Conservation (phyloP, 2,113 vertebrate genomes). For the Corythoichthys haematopterus region DNA sequence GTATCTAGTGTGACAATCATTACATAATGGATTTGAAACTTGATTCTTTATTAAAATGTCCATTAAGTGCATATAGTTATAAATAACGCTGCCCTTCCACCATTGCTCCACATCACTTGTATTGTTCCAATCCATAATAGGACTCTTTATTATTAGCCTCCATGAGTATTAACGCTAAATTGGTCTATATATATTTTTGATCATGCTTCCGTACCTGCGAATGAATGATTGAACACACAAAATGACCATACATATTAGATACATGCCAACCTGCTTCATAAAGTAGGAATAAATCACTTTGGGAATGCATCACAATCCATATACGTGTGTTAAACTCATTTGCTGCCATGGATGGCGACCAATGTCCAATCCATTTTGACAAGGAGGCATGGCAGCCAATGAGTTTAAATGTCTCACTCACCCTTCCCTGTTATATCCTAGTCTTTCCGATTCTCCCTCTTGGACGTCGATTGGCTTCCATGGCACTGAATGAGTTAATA, state of each 20-base stretch:
- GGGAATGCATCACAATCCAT: not conserved
- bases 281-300: not conserved
- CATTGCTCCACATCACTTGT: no score
- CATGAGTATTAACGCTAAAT: not conserved
- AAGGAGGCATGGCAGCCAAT: no score
- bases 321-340: not conserved
- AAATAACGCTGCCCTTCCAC: conserved; percentile 1
- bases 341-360: no score
- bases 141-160: not conserved
- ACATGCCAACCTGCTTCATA: not conserved
- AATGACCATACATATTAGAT: not conserved
- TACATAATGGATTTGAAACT: not conserved
- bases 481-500: not conserved
- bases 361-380: no score
- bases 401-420: no score
- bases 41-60: conserved; percentile 1
- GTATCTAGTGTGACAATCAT: not conserved
- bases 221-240: not conserved
- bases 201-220: not conserved
- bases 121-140: not conserved
- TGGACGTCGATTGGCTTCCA: no score
- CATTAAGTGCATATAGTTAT: not conserved
- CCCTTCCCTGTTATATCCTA: no score
- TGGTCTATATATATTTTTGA: not conserved
- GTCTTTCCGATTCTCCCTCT: no score